Base-by-base conservation (phyloP, 2,888 invertebrate genomes). In the Cryptus viduatorius region DNA sequence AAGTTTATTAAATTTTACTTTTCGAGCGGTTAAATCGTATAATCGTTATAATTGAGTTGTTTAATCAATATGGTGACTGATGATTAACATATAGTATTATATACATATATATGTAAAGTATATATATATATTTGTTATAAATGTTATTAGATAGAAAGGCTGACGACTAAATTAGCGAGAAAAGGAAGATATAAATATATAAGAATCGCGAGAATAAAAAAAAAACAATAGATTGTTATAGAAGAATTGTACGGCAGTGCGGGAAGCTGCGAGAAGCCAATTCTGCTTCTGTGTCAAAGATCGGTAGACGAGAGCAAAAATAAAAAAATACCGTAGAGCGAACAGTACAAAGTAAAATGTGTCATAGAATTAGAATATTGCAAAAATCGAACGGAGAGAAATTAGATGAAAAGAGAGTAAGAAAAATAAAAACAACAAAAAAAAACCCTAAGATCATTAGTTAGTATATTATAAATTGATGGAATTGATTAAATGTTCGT, bases 311-410 rank as follows among this genome's bases (percentile, higher is more conserved):
- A 72, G 86, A 86, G 82, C 85, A 89, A 86, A 79, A 8, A 37
- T 7, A 37, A 24, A 61, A 14, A 61, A 29, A 29, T 59, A 29
- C 73, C 73, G 85, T 90, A 89, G 89, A 90, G 86, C 79, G 86
- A 88, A 90, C 85, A 90, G 90, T 90, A 90, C 90, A 90, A 90
- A 90, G 79, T 73, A 73, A 84, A 61, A 81, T 14, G 53, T 77
- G 72, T 72, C 72, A 42, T 78, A 81, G 78, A 73, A 73, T 12
- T 75, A 68, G 78, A 44, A 72, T 65, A 56, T 42, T 46, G 44
- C 48, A 61, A 75, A 14, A 16, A 16, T 59, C 56, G 44, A 68
- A 14, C 14, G 56, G 5, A 12, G 44, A 44, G 37, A 56, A 56
- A 71, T 16, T 65, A 67, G 79, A 19, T 5, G 59, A 10, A 24